A percentile compares a stretch with the other conserved stretches of the same genome.
Evolutionary conservation across 2,113 vertebrate genomes (phyloP).

Genomic region (Nothobranchius furzeri): DNA sequence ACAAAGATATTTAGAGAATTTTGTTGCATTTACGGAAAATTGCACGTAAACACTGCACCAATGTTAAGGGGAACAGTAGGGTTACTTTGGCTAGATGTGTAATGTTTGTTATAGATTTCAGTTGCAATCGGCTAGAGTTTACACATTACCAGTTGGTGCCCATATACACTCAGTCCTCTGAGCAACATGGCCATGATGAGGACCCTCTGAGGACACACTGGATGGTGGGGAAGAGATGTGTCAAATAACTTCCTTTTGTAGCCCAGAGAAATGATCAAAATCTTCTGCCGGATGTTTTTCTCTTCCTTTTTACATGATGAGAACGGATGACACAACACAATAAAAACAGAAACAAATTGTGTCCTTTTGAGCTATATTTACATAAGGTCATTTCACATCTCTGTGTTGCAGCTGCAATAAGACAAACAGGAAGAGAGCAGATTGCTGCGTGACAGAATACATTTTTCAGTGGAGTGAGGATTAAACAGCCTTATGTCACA

Average conservation of each 20-base stretch:
- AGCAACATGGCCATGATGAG: constrained; percentile 15
- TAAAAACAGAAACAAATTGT: neutral
- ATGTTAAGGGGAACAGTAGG: too few species aligned
- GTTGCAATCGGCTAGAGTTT: neutral
- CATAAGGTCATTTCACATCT: constrained; percentile 10
- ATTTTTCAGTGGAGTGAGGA: constrained; percentile 66
- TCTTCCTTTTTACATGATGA: neutral
- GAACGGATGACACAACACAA: neutral
- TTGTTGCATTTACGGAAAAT: too few species aligned
- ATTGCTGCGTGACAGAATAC: constrained; percentile 74
- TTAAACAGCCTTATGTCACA: constrained; percentile 75
- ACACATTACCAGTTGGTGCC: constrained; percentile 1
- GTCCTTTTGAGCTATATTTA: neutral
- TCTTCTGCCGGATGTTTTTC: accelerated
- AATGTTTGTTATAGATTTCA: neutral
- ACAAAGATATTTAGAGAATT: neutral
- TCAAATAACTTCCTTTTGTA: too few species aligned
- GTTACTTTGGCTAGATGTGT: too few species aligned
- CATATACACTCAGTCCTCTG: constrained; percentile 18
- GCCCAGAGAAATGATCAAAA: neutral
- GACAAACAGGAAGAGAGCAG: constrained; percentile 53
- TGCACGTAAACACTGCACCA: too few species aligned
- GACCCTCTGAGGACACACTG: constrained; percentile 27
- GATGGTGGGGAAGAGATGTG: too few species aligned
- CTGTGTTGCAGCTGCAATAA: constrained; percentile 12